Conservation (phyloP, 2,113 vertebrate species). For the Dipodomys ordii region DNA sequence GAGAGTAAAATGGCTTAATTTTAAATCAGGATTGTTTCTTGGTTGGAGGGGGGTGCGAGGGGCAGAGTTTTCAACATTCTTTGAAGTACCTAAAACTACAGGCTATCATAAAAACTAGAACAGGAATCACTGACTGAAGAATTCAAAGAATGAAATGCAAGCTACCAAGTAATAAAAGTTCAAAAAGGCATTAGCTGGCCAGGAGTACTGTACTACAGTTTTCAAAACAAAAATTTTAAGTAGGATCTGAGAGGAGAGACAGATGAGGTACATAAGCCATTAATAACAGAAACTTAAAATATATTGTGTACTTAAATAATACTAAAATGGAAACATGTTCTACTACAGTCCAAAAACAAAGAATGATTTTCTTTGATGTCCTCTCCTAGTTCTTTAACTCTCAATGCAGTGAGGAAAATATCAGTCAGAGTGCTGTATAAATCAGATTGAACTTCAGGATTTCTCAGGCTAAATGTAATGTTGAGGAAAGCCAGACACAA, state of each 20-base stretch:
- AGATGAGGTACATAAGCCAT: background rate
- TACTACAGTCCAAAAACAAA: slow-evolving; percentile 22
- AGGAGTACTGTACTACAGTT: slow-evolving; percentile 44
- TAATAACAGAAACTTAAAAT: slow-evolving; percentile 15
- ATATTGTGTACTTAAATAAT: background rate
- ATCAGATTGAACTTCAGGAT: slow-evolving; percentile 7
- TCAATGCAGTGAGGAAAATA: background rate
- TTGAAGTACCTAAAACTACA: slow-evolving; percentile 54
- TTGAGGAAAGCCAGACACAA: background rate
- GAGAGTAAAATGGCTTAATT: slow-evolving; percentile 47
- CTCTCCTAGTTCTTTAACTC: background rate
- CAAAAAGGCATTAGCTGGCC: slow-evolving; percentile 38
- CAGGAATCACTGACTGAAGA: slow-evolving; percentile 52
- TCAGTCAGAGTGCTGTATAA: slow-evolving; percentile 30
- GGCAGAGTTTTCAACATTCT: background rate
- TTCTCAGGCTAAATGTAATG: slow-evolving; percentile 3
- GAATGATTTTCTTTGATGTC: background rate
- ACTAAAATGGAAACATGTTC: slow-evolving; percentile 15
- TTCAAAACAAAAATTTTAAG: slow-evolving; percentile 59
- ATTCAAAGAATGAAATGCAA: slow-evolving; percentile 72
- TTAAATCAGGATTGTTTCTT: background rate
- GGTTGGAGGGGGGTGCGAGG: background rate
- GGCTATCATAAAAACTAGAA: slow-evolving; percentile 52
- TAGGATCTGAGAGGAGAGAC: background rate
- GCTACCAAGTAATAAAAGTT: slow-evolving; percentile 48